Evolutionary conservation across 2,888 invertebrate species (phyloP).

Genomic region (Hydraecia micacea): DNA sequence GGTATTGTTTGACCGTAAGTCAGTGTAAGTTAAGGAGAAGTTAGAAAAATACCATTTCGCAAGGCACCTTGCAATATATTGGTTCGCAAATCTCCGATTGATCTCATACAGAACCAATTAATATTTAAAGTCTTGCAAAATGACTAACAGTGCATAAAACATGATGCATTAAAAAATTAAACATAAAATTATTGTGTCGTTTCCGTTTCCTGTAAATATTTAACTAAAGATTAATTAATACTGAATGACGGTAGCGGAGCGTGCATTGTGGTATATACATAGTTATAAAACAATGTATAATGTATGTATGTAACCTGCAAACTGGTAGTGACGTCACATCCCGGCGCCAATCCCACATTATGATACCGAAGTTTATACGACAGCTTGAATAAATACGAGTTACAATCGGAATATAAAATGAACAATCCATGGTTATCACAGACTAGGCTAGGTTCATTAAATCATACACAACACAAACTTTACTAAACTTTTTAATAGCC

Average conservation of each 20-base stretch:
- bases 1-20: not conserved
- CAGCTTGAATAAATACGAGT: slow-evolving; percentile 45
- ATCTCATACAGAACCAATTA: not conserved
- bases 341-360: slow-evolving; percentile 38
- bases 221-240: slow-evolving; percentile 48
- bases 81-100: not conserved
- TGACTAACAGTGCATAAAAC: not conserved
- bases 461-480: not conserved
- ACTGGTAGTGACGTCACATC: slow-evolving; percentile 40
- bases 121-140: not conserved
- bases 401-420: slow-evolving; percentile 15
- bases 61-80: not conserved
- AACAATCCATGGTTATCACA: not conserved
- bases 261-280: slow-evolving; percentile 22
- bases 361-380: slow-evolving; percentile 48
- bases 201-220: slow-evolving; percentile 34
- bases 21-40: not conserved
- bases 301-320: slow-evolving; percentile 19
- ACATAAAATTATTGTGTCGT: not conserved
- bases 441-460: not conserved
- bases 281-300: slow-evolving; percentile 13
- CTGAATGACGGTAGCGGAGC: slow-evolving; percentile 27
- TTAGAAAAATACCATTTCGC: not conserved
- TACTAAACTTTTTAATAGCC: not conserved
- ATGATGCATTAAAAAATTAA: not conserved